Evolutionary conservation across 2,888 invertebrate species (phyloP), one percentile per base, ranked within the genome.

Genomic region (Monochamus alternatus): DNA sequence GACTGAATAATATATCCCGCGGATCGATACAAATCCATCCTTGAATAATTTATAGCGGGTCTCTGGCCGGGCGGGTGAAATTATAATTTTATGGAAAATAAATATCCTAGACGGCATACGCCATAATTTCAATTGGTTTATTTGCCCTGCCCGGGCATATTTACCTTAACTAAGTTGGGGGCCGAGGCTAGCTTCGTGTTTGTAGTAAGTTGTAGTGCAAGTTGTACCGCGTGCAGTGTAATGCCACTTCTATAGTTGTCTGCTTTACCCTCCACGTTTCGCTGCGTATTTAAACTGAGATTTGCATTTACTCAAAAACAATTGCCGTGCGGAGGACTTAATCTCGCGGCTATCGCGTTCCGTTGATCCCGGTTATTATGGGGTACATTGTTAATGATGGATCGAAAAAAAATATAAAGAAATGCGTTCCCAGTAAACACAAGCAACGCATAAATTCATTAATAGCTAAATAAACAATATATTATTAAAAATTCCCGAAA

Each of bases 121-220:
- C 67, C 30, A 68, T 76, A 78, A 75, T 75, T 76, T 75, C 75
- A 78, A 69, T 79, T 80, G 80, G 82, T 80, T 80, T 76, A 81
- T 78, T 75, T 60, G 3, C 55, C 3, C 1, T 81, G 81, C 80
- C 81, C 76, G 64, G 77, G 79, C 76, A 81, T 84, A 82, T 85
- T 85, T 83, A 81, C 82, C 81, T 82, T 83, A 66, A 76, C 70
- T 75, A 74, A 85, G 82, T 84, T 84, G 73, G 80, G 78, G 76
- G 69, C 75, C 81, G 82, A 83, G 83, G 55, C n/a, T 81, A 78
- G 77, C 75, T 78, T 38, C 38, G 64, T 86, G 84, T 85, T 85
- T 83, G 81, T 84, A 85, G 83, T 85, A 83, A 83, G 82, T 85
- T 85, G 84, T 76, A 75, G 65, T 74, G 72, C 75, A 75, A 75